phyloP scores from a whole-genome alignment of 2,888 invertebrate species.

The Cerastoderma edule region DNA sequence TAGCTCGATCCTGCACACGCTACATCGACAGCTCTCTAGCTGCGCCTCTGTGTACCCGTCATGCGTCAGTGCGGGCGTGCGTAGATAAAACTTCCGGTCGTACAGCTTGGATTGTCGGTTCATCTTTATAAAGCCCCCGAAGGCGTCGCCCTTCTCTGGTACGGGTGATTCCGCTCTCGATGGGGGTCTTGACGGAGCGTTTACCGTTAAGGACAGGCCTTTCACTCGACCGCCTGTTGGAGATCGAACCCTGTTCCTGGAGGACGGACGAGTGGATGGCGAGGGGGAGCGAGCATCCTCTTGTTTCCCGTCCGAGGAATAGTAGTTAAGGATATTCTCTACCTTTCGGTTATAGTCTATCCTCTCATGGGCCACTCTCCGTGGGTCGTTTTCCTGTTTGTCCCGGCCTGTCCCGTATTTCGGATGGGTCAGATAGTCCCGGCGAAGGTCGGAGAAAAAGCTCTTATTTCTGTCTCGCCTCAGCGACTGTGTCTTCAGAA shows the following conservation, averaged over 20 bases:
- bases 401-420: constrained; percentile 51
- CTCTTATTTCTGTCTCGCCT: constrained; percentile 55
- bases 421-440: constrained; percentile 69
- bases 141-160: constrained; percentile 20
- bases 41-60: constrained; percentile 46
- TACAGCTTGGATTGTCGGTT: constrained; percentile 66
- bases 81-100: constrained; percentile 69
- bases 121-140: constrained; percentile 61
- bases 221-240: constrained; percentile 42
- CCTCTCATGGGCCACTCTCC: constrained; percentile 63
- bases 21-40: constrained; percentile 65
- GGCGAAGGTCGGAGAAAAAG: constrained; percentile 68
- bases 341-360: constrained; percentile 69
- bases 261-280: constrained; percentile 37
- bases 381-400: constrained; percentile 38
- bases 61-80: constrained; percentile 64
- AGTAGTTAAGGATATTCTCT: constrained; percentile 71
- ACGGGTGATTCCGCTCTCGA: constrained; percentile 36
- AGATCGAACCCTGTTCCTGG: constrained; percentile 34
- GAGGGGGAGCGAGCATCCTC: background rate
- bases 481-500: constrained; percentile 61
- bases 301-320: constrained; percentile 60
- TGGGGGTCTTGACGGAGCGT: constrained; percentile 43
- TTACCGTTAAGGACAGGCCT: constrained; percentile 42
- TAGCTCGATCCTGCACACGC: constrained; percentile 72